Base-by-base conservation (phyloP, 2,888 invertebrate species). In the Melieria crassipennis region DNA sequence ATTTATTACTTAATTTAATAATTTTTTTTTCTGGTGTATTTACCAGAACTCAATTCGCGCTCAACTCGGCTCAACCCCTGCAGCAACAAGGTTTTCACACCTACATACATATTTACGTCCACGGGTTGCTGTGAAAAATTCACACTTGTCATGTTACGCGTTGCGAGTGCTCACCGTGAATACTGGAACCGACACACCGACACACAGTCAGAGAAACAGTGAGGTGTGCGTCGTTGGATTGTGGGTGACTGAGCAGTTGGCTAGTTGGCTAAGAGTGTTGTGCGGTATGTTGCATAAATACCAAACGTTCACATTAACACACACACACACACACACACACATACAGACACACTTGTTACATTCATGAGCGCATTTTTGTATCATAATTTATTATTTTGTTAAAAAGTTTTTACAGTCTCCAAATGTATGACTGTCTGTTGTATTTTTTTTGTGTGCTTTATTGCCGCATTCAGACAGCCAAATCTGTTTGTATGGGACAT, bases 361-460 rank as follows among this genome's bases (percentile, higher is more conserved):
- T 30, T 30, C 30, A 30, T 30, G 30, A 1, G 30, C 30, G 30
- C 69, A 71, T 74, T 71, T 73, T 63, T 71, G 69, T 74, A 75
- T 76, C 73, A 76, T 75, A 76, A 77, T 77, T 77, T 77, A 77
- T 77, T 75, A 77, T 77, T 76, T 77, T 72, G 74, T 76, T 77
- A 71, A 76, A 77, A 77, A 76, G 71, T 76, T 77, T 77, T 73
- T 10, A 47, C 47, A 11, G 11, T 30, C 1, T 58, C 7, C 9
- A 58, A 43, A 58, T 2, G 11, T 42, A 58, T 30, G 7, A 10
- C n/a, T 30, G 5, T 60, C 5, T 42, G 47, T 1, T 48, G 10
- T 43, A 6, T 10, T 60, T 16, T 47, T 56, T 46, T n/a, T 58
- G 66, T 50, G 60, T 43, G 13, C 48, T 5, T 43, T 42, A 50